phyloP scores from a whole-genome alignment of 2,888 invertebrate species.

The Drosophila atroscutellata region DNA sequence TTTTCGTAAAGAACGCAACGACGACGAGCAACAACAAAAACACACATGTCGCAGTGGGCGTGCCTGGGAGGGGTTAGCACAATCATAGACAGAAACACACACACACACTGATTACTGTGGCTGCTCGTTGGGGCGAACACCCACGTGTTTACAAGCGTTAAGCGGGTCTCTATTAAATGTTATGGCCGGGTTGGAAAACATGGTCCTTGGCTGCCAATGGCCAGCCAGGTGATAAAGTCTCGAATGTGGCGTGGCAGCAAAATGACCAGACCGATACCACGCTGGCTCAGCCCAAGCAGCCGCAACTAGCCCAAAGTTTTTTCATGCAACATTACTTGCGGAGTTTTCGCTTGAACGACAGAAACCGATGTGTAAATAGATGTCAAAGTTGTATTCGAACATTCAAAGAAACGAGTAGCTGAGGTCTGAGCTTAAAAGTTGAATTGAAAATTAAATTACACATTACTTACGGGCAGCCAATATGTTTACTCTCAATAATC shows the following conservation, averaged over 20 bases:
- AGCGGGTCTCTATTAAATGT: slow-evolving; percentile 74
- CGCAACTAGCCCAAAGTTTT: slow-evolving; percentile 37
- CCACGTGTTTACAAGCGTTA: slow-evolving; percentile 77
- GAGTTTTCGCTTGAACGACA: slow-evolving; percentile 23
- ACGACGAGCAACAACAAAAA: slow-evolving; percentile 18
- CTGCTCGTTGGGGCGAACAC: slow-evolving; percentile 27
- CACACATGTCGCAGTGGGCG: slow-evolving; percentile 31
- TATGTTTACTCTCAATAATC: slow-evolving; percentile 4
- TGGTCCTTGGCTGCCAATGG: slow-evolving; percentile 60
- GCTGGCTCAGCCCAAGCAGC: slow-evolving; percentile 7
- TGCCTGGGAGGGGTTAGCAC: slow-evolving; percentile 27
- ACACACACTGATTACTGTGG: slow-evolving; percentile 49
- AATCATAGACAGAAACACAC: slow-evolving; percentile 3
- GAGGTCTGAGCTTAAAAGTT: slow-evolving; percentile 22
- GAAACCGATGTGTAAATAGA: slow-evolving; percentile 24
- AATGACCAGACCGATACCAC: slow-evolving; percentile 44
- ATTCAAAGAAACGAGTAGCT: slow-evolving; percentile 10
- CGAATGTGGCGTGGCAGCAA: slow-evolving; percentile 61
- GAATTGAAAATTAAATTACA: neutral
- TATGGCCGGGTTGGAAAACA: slow-evolving; percentile 59
- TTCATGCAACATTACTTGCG: slow-evolving; percentile 43
- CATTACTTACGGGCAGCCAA: slow-evolving; percentile 52
- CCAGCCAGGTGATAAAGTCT: slow-evolving; percentile 76
- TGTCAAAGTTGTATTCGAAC: slow-evolving; percentile 27
- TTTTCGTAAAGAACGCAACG: slow-evolving; percentile 54